Percentiles rank a stretch among this genome's conserved stretches.
Evolutionary conservation across 2,888 invertebrate genomes (phyloP).

Genomic region (Morpho achilles): DNA sequence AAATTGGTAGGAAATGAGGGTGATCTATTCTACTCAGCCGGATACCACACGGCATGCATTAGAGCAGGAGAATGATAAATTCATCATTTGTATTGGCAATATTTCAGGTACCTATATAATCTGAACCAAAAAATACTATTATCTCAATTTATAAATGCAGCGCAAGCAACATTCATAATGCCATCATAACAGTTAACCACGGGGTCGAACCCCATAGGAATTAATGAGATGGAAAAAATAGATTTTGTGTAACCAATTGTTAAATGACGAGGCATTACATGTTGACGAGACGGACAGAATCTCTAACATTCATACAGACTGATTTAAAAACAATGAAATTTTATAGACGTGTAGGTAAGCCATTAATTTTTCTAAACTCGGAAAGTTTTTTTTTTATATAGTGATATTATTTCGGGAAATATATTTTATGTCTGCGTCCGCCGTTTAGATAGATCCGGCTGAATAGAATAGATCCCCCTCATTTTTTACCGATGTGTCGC

Average conservation of each 20-base stretch:
- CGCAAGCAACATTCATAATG: constrained; percentile 1
- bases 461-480: no score
- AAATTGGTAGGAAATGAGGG: no score
- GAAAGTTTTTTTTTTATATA: no score
- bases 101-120: no score
- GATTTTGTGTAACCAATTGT: constrained; percentile 1
- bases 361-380: not conserved
- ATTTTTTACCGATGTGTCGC: no score
- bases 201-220: constrained; percentile 7
- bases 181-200: constrained; percentile 7
- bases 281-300: not conserved
- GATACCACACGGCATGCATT: no score
- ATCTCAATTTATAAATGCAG: not conserved
- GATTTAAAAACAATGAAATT: constrained; percentile 10
- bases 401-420: no score
- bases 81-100: no score
- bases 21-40: no score
- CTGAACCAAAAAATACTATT: not conserved
- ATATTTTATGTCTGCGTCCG: no score
- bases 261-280: not conserved
- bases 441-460: no score
- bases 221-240: constrained; percentile 17
- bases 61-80: no score
- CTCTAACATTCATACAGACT: constrained; percentile 1
- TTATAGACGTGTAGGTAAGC: constrained; percentile 3